Percentiles rank a stretch among this genome's conserved stretches.
Evolutionary conservation across 2,113 vertebrate species (phyloP).

Genomic region (Rhea americana): DNA sequence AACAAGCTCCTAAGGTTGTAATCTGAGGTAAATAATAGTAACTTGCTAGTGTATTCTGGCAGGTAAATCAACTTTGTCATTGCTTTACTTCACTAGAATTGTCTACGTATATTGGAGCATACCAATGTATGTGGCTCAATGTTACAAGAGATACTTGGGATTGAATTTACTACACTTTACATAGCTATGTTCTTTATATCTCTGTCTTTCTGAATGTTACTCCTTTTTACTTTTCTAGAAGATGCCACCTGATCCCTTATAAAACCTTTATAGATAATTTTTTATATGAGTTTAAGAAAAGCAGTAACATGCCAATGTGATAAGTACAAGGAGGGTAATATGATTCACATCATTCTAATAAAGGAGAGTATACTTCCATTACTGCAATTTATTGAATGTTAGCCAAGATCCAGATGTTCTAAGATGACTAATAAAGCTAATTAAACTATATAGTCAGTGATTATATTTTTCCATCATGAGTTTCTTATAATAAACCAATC

Average conservation of each 20-base stretch:
- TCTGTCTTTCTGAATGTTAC: background rate
- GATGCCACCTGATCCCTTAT: background rate
- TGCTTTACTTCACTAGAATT: background rate
- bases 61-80: background rate
- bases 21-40: background rate
- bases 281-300: background rate
- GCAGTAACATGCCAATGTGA: background rate
- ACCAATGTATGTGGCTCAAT: background rate
- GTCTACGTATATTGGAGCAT: background rate
- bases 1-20: background rate
- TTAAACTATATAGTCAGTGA: background rate
- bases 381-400: background rate
- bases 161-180: background rate
- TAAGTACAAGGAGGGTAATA: background rate
- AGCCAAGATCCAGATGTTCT: background rate
- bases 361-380: background rate
- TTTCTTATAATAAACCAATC: background rate
- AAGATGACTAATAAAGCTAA: background rate
- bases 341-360: background rate
- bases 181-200: fast-evolving
- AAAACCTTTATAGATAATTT: background rate
- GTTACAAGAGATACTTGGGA: background rate
- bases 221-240: background rate
- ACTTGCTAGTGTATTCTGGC: background rate
- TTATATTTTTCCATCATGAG: background rate